These are phyloP conservation scores for Volucella zonaria DNA, from an alignment of 2,888 invertebrate genomes.

Conservation along the genomic window DNA sequence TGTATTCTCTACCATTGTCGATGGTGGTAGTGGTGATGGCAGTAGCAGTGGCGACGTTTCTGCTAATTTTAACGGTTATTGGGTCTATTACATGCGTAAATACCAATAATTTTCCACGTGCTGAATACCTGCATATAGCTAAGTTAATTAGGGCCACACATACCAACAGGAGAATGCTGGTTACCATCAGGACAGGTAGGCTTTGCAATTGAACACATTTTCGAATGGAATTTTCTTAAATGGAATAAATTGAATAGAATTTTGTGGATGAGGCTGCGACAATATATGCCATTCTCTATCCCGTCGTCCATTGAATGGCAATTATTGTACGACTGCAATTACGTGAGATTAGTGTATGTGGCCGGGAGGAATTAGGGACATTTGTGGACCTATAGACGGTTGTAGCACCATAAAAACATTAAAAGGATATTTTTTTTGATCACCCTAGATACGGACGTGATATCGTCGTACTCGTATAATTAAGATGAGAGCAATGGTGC, in stretches of 20 bases:
- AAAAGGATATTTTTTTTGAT: neutral
- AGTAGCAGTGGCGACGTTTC: too few relatives aligned
- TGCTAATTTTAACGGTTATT: constrained; percentile 16
- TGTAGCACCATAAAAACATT: constrained; percentile 9
- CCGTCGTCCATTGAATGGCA: constrained; percentile 21
- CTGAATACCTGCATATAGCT: neutral
- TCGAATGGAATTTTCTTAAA: constrained; percentile 18
- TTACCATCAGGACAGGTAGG: neutral
- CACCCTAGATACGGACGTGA: neutral
- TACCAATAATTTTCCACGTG: constrained; percentile 1
- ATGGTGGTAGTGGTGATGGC: neutral
- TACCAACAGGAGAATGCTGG: neutral
- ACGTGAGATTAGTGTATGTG: constrained; percentile 12
- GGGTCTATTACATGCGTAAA: constrained; percentile 27
- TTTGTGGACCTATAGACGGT: constrained; percentile 16
- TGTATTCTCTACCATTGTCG: neutral
- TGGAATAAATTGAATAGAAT: constrained; percentile 28
- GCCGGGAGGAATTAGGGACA: neutral
- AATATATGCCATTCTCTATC: neutral
- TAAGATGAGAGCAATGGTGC: constrained; percentile 13
- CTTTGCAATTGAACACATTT: constrained; percentile 13
- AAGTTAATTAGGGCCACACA: constrained; percentile 38
- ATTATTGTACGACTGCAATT: constrained; percentile 26
- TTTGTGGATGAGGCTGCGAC: neutral
- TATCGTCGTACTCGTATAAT: neutral